Percentiles rank a stretch among this genome's conserved stretches.
Conservation (phyloP, 1,140 invertebrate species). For the Drosophila nigromelanica region DNA sequence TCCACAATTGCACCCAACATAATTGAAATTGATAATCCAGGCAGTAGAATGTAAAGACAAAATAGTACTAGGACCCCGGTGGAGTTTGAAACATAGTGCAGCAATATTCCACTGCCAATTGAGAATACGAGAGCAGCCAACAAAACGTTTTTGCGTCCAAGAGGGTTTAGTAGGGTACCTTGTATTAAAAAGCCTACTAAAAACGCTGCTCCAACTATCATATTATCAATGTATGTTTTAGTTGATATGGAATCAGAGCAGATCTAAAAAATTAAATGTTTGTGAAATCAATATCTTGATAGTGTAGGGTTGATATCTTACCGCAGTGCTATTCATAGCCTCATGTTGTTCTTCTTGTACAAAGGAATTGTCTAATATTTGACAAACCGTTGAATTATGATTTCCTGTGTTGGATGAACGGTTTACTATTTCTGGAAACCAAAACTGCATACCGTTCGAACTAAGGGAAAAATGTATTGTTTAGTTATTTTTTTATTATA, state of each 20-base stretch:
- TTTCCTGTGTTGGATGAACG: slow-evolving; percentile 57
- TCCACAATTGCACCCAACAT: slow-evolving; percentile 84
- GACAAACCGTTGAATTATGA: slow-evolving; percentile 61
- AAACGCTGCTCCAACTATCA: slow-evolving; percentile 80
- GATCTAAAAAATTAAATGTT: slow-evolving; percentile 32
- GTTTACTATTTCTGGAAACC: slow-evolving; percentile 84
- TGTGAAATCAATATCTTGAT: not conserved
- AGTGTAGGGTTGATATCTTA: slow-evolving; percentile 10
- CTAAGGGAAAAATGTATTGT: slow-evolving; percentile 35
- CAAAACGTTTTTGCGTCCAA: slow-evolving; percentile 79
- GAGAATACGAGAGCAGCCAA: slow-evolving; percentile 52
- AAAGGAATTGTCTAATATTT: slow-evolving; percentile 56
- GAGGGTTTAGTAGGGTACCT: slow-evolving; percentile 73
- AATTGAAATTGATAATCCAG: slow-evolving; percentile 84
- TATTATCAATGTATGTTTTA: slow-evolving; percentile 81
- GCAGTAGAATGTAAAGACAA: slow-evolving; percentile 78
- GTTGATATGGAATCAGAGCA: slow-evolving; percentile 77
- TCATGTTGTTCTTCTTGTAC: slow-evolving; percentile 12
- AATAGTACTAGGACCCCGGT: slow-evolving; percentile 77
- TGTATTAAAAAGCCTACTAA: slow-evolving; percentile 73
- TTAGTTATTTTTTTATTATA: not conserved
- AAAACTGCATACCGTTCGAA: slow-evolving; percentile 82
- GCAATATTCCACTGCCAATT: slow-evolving; percentile 59
- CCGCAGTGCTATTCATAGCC: slow-evolving; percentile 21
- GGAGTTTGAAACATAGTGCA: slow-evolving; percentile 72